Base-by-base conservation (phyloP, 2,888 invertebrate species). In the Caenorhabditis drosophilae region DNA sequence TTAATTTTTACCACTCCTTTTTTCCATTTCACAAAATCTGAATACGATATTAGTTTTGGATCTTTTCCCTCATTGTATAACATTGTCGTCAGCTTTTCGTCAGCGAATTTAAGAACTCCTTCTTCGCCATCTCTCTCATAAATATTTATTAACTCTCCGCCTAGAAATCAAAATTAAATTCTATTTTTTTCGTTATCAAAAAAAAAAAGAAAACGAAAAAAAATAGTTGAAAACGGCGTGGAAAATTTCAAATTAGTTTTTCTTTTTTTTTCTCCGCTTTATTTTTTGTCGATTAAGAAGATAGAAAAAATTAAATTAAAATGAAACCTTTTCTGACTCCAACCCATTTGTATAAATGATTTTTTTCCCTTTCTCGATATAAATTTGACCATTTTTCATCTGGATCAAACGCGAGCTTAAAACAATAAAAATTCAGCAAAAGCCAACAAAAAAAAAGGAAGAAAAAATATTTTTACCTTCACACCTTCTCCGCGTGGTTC, bases 11-110 rank as follows among this genome's bases (percentile, higher is more conserved):
- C 80, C 63, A 77, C 71, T 44, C 75, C 70, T 46, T 79, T 81
- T 90, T 92, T 92, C 80, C 93, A 89, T 9, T 91, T 89, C 0
- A 91, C 89, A 81, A 93, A 92, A 83, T 93, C 91, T 64, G 92
- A 91, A 9, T 90, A 88, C 23, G 79, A 78, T 51, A 94, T 91
- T 50, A 92, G 84, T 83, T 90, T 90, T 84, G 92, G 91, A 54
- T 91, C 68, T 15, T 38, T 90, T 84, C 91, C 90, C 0, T 93
- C 93, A 1, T 92, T 76, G 69, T 81, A 82, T 52, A 83, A 59
- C 75, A 82, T 78, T 3, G 82, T 64, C 15, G 59, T 59, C 34
- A 83, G 63, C 49, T 81, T 81, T 47, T 79, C 80, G 18, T 75
- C 75, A 4, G 72, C 71, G 38, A 63, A 75, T 26, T 70, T 56